These are phyloP conservation scores for Idris sp. DNA, from an alignment of 1,140 invertebrate species.

Conservation along the genomic window DNA sequence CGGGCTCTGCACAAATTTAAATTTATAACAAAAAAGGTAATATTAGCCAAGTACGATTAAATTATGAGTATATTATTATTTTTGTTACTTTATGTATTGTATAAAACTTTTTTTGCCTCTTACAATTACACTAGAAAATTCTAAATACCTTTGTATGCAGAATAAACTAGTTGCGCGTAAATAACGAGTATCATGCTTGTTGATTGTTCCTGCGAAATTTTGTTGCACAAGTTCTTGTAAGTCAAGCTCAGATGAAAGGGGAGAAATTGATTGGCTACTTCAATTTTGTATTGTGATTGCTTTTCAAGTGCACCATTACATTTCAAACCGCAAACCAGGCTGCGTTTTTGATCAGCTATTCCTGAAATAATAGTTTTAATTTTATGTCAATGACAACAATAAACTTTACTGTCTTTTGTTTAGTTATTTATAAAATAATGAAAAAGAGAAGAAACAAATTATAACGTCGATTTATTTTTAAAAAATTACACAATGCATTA, in stretches of 20 bases:
- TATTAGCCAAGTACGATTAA: too few relatives aligned
- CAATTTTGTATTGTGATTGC: conserved; percentile 28
- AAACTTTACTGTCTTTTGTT: background rate
- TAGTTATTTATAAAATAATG: too few relatives aligned
- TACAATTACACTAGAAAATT: too few relatives aligned
- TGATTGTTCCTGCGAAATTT: conserved; percentile 66
- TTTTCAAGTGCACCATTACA: conserved; percentile 75
- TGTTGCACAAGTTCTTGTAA: conserved; percentile 81
- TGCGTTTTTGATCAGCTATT: conserved; percentile 63
- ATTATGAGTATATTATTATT: too few relatives aligned
- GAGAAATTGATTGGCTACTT: conserved; percentile 80
- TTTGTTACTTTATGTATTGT: background rate
- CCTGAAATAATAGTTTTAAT: conserved; percentile 53
- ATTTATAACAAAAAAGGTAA: too few relatives aligned
- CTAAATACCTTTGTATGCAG: conserved; percentile 82
- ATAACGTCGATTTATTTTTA: too few relatives aligned
- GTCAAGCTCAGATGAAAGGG: conserved; percentile 86
- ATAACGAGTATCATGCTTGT: conserved; percentile 84
- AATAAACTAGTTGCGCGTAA: conserved; percentile 84
- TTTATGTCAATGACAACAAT: background rate
- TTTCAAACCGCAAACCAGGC: conserved; percentile 75
- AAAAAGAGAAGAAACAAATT: too few relatives aligned
- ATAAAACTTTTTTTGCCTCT: too few relatives aligned
- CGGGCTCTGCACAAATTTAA: conserved; percentile 80
- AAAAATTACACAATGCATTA: too few relatives aligned